Evolutionary conservation across 2,113 vertebrate genomes (phyloP).

Genomic region (Phaethon lepturus): DNA sequence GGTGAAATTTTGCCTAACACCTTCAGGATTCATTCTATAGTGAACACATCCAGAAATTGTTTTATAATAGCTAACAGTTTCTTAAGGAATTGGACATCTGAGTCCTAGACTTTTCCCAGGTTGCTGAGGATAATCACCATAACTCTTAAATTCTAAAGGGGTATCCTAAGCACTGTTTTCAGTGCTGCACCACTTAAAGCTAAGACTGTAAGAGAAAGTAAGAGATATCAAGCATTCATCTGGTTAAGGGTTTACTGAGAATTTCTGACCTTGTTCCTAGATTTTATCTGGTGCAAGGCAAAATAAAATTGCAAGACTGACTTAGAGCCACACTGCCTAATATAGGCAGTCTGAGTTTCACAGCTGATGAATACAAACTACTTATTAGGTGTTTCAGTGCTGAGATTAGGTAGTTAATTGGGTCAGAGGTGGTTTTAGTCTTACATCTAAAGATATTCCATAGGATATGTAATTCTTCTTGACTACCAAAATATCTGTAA

Average conservation of each 20-base stretch:
- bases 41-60: background rate
- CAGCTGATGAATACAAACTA: background rate
- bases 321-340: background rate
- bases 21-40: background rate
- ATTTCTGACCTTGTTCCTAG: background rate
- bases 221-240: background rate
- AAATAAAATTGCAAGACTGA: background rate
- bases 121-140: background rate
- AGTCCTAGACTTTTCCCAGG: background rate
- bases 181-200: background rate
- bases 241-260: background rate
- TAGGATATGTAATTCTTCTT: background rate
- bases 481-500: background rate
- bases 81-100: rapidly evolving
- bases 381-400: background rate
- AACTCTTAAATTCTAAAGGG: background rate
- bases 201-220: background rate
- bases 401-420: background rate
- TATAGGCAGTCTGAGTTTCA: background rate
- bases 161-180: background rate
- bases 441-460: background rate
- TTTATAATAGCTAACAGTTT: background rate
- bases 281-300: background rate
- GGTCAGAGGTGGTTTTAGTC: background rate
- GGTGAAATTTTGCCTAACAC: background rate